Evolutionary conservation across 2,888 invertebrate genomes (phyloP).

Genomic region (Drosophila acutilabella): DNA sequence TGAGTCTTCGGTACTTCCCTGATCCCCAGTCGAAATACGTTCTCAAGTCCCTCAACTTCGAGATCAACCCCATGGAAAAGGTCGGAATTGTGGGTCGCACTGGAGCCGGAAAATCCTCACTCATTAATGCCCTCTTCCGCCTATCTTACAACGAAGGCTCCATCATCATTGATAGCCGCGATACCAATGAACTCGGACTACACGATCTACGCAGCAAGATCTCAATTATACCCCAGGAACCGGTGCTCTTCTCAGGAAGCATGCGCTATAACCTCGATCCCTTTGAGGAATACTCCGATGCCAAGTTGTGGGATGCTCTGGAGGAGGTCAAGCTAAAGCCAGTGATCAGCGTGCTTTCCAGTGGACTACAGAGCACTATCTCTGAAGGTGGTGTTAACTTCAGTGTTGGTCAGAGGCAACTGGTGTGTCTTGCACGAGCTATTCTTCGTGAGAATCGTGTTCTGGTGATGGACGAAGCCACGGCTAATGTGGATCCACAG

Average conservation of each 20-base stretch:
- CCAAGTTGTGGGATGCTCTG: conserved; percentile 93
- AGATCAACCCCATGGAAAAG: conserved; percentile 88
- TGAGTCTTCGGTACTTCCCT: conserved; percentile 90
- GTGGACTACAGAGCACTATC: conserved; percentile 89
- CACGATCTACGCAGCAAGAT: conserved; percentile 91
- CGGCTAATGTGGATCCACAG: conserved; percentile 96
- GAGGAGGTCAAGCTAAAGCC: conserved; percentile 90
- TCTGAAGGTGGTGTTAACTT: conserved; percentile 93
- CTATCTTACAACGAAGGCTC: conserved; percentile 91
- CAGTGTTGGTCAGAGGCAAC: conserved; percentile 96
- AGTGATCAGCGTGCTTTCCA: conserved; percentile 88
- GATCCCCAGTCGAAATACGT: conserved; percentile 88
- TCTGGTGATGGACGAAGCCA: conserved; percentile 95
- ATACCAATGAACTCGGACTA: conserved; percentile 89
- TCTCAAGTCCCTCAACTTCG: conserved; percentile 89
- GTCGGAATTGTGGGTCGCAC: conserved; percentile 90
- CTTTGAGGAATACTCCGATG: conserved; percentile 92
- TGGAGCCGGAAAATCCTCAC: conserved; percentile 90
- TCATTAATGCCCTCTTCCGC: conserved; percentile 91
- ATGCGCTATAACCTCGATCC: conserved; percentile 96
- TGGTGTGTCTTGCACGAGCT: conserved; percentile 95
- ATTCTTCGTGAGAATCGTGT: conserved; percentile 94
- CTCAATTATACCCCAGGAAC: conserved; percentile 94
- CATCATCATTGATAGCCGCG: conserved; percentile 92
- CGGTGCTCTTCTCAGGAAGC: conserved; percentile 93